phyloP scores from a whole-genome alignment of 2,888 invertebrate species.

The Itoplectis maculator region DNA sequence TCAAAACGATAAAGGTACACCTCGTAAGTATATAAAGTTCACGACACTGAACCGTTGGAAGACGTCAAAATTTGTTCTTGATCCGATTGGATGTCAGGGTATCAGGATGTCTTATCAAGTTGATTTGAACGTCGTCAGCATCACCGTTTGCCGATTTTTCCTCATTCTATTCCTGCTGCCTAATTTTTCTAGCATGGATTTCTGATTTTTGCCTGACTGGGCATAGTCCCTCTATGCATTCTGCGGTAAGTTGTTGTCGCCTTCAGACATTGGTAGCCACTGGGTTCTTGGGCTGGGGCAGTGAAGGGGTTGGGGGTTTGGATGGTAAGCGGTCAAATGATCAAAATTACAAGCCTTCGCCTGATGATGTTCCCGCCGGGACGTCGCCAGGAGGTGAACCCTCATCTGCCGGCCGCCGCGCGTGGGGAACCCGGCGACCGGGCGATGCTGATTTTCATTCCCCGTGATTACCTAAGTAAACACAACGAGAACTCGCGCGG shows the following conservation, averaged over 20 bases:
- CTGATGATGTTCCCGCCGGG: constrained; percentile 82
- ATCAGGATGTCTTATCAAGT: background rate
- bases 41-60: background rate
- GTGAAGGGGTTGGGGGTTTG: constrained; percentile 42
- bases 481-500: constrained; percentile 69
- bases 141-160: background rate
- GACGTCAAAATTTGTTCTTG: background rate
- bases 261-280: constrained; percentile 67
- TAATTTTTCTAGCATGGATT: constrained; percentile 44
- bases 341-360: constrained; percentile 84
- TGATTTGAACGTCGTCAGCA: background rate
- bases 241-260: constrained; percentile 74
- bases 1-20: background rate
- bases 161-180: background rate
- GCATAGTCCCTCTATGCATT: constrained; percentile 63
- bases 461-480: constrained; percentile 78
- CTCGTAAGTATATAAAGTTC: background rate
- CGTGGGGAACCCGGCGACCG: constrained; percentile 42
- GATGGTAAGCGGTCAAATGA: constrained; percentile 84
- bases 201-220: constrained; percentile 73
- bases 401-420: constrained; percentile 66
- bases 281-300: too few species aligned
- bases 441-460: constrained; percentile 70
- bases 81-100: background rate
- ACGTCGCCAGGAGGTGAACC: constrained; percentile 76